Evolutionary conservation across 2,797 vertebrate species (phyloP), one percentile per base, ranked within the genome.

Genomic region (Propithecus deckenii): DNA sequence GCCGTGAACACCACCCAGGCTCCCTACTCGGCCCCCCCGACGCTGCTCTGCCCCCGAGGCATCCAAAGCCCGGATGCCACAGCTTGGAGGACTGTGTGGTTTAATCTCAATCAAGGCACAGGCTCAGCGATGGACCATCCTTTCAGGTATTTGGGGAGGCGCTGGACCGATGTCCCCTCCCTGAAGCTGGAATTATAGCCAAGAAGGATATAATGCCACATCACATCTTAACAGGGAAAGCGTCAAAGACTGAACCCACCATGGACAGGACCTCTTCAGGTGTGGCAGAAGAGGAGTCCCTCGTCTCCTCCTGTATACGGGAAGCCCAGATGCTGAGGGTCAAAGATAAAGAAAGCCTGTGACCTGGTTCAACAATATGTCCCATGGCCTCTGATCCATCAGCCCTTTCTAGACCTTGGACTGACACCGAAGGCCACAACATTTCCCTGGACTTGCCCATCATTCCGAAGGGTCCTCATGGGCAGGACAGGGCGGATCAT

Each of bases 171-270:
- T 3, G n/a, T 50, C 3, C 4, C 65, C 30, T 32, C 35, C 18
- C n/a, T 14, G 23, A 41, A 61, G 55, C 0, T 46, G 28, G 46
- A 63, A 46, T 63, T 23, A 38, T 1, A 11, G 6, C 48, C 65
- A 22, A 35, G 38, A 38, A 67, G 71, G 85, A 57, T 35, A 32
- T 2, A 10, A 13, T 0, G 0, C 2, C 3, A 20, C 12, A 9
- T 4, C 17, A 30, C 3, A 3, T 5, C 35, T 5, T 0, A 12
- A 22, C 18, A 0, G 14, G 50, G 30, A 15, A 20, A 41, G 43
- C 18, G 0, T 0, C 11, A 2, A 0, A 15, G 61, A 15, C 2
- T 1, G 5, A 59, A 22, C 9, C 61, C 9, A 0, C 22, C 13
- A 0, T 0, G 6, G 41, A 28, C 4, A 0, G 15, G 46, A 4